phyloP scores from a whole-genome alignment of 2,888 invertebrate genomes.

The Yponomeuta sedellus region DNA sequence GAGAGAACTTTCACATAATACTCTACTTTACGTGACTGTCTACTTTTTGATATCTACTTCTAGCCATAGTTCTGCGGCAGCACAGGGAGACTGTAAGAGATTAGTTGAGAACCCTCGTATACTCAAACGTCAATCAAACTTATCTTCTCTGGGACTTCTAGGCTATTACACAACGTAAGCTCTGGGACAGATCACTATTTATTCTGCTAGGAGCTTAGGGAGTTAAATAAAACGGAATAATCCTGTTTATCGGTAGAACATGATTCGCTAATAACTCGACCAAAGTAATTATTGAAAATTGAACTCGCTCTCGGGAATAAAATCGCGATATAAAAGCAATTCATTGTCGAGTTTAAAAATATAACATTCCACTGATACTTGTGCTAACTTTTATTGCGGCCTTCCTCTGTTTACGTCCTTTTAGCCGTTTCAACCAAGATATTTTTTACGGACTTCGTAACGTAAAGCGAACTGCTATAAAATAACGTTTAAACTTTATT shows the following conservation, averaged over 20 bases:
- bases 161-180: no score
- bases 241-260: background rate
- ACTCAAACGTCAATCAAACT: background rate
- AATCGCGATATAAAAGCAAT: constrained; percentile 20
- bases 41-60: background rate
- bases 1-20: background rate
- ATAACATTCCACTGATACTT: constrained; percentile 37
- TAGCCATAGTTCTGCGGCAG: background rate
- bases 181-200: no score
- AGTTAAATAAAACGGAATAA: background rate
- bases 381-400: constrained; percentile 46
- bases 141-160: background rate
- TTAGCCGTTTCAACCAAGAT: constrained; percentile 43
- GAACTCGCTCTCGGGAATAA: constrained; percentile 3
- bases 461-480: constrained; percentile 33
- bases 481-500: constrained; percentile 28
- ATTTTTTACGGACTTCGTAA: constrained; percentile 44
- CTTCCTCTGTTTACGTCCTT: constrained; percentile 43
- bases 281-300: constrained; percentile 11
- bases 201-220: background rate
- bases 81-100: background rate
- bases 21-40: background rate
- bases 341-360: constrained; percentile 30
- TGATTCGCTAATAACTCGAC: background rate
- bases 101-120: background rate